Conservation (phyloP, 2,113 vertebrate species). For the Motacilla tschutschensis region DNA sequence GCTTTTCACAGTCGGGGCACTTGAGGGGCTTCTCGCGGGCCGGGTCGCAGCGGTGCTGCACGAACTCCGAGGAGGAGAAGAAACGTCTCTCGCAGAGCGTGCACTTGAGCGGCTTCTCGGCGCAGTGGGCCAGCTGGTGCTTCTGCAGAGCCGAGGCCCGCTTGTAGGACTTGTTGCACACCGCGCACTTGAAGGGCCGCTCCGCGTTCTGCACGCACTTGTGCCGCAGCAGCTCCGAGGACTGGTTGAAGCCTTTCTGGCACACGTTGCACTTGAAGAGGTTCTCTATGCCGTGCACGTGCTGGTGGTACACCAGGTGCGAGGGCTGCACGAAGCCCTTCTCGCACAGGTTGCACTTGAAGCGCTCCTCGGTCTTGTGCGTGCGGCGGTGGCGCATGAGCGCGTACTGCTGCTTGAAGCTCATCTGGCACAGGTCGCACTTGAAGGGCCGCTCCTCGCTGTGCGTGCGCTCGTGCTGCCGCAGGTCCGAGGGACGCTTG, state of each 20-base stretch:
- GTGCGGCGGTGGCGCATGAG: constrained; percentile 92
- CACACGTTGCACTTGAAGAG: constrained; percentile 96
- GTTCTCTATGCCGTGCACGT: constrained; percentile 94
- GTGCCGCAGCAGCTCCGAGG: constrained; percentile 91
- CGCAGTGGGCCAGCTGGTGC: constrained; percentile 90
- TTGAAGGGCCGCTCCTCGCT: constrained; percentile 97
- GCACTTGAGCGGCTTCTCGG: constrained; percentile 94
- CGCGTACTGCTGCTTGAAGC: constrained; percentile 95
- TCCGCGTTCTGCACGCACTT: constrained; percentile 89
- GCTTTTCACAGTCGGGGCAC: constrained; percentile 94
- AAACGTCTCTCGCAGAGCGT: constrained; percentile 94
- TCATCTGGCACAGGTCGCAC: constrained; percentile 97
- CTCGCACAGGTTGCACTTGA: constrained; percentile 95
- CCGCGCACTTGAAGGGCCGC: constrained; percentile 92
- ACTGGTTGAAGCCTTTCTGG: constrained; percentile 96
- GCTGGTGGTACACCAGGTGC: constrained; percentile 95
- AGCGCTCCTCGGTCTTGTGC: constrained; percentile 84
- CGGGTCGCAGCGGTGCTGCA: constrained; percentile 94
- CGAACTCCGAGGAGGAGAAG: constrained; percentile 93
- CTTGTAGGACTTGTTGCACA: constrained; percentile 97
- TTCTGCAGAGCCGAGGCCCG: constrained; percentile 92
- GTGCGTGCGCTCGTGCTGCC: constrained; percentile 94
- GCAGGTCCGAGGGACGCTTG: constrained; percentile 91
- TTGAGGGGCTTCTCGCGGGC: constrained; percentile 92
- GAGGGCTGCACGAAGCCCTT: constrained; percentile 95